Conservation (phyloP, 2,113 vertebrate genomes). For the Meles meles region DNA sequence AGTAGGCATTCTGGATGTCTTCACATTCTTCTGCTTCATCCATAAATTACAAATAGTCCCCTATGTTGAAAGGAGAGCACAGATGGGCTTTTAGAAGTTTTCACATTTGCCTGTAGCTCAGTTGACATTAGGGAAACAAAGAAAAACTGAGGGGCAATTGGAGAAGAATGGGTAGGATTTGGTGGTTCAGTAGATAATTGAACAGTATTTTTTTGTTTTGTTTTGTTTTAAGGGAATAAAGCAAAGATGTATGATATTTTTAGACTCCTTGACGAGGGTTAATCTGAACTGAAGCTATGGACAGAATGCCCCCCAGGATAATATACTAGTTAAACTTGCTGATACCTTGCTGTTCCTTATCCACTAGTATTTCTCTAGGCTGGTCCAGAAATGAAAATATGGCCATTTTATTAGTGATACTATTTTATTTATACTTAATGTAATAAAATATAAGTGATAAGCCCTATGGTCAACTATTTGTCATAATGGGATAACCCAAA, state of each 20-base stretch:
- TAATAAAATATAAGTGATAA: not conserved
- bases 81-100: not conserved
- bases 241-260: not conserved
- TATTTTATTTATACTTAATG: too few species aligned
- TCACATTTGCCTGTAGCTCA: not conserved
- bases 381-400: not conserved
- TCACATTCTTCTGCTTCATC: not conserved
- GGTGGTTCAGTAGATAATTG: not conserved
- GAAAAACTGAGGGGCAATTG: not conserved
- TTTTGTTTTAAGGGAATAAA: not conserved
- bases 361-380: not conserved
- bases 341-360: not conserved
- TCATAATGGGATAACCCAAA: not conserved
- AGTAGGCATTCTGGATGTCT: not conserved
- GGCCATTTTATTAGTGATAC: not conserved
- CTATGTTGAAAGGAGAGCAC: not conserved
- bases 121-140: not conserved
- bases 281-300: not conserved
- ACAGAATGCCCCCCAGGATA: not conserved
- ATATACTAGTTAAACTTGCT: not conserved
- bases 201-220: not conserved
- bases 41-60: not conserved
- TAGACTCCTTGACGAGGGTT: not conserved
- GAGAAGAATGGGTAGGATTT: not conserved
- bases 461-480: not conserved